Evolutionary conservation across 2,797 vertebrate genomes (phyloP).

Genomic region (Gadopsis bispinosus): DNA sequence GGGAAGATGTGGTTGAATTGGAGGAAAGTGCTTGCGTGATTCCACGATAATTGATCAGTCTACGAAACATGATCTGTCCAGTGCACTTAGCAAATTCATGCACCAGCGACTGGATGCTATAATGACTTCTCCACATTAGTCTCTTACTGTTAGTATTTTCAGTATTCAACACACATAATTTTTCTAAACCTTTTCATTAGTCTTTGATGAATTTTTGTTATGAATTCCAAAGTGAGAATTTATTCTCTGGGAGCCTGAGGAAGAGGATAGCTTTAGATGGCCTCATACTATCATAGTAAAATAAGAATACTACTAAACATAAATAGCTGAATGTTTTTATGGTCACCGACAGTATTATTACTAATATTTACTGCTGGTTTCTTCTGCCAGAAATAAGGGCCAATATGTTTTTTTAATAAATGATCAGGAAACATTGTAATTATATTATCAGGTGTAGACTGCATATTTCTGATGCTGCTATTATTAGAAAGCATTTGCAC

Average conservation of each 20-base stretch:
- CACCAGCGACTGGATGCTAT: constrained; percentile 19
- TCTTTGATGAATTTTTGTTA: constrained; percentile 37
- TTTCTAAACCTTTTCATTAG: constrained; percentile 35
- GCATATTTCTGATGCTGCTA: not conserved
- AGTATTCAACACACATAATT: constrained; percentile 13
- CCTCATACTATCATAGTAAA: constrained; percentile 26
- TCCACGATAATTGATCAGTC: constrained; percentile 47
- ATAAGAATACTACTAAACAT: constrained; percentile 21
- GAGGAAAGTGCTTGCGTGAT: constrained; percentile 47
- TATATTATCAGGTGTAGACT: not conserved
- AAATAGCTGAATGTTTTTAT: constrained; percentile 23
- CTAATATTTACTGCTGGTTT: constrained; percentile 38
- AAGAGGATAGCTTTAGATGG: constrained; percentile 17
- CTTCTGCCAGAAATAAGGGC: constrained; percentile 31
- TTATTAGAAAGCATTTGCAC: not conserved
- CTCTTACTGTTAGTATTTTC: constrained; percentile 30
- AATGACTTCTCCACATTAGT: constrained; percentile 16
- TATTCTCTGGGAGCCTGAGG: constrained; percentile 34
- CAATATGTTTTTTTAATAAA: not conserved
- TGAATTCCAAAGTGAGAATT: constrained; percentile 52
- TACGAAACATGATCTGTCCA: constrained; percentile 40
- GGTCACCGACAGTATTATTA: constrained; percentile 6
- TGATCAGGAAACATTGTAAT: not conserved
- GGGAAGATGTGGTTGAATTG: constrained; percentile 34
- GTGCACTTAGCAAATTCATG: constrained; percentile 18